Conservation (phyloP, 30 jellyfish, hydroid and myxozoan genomes). For the Aurelia aurita complex sp. Pacific region DNA sequence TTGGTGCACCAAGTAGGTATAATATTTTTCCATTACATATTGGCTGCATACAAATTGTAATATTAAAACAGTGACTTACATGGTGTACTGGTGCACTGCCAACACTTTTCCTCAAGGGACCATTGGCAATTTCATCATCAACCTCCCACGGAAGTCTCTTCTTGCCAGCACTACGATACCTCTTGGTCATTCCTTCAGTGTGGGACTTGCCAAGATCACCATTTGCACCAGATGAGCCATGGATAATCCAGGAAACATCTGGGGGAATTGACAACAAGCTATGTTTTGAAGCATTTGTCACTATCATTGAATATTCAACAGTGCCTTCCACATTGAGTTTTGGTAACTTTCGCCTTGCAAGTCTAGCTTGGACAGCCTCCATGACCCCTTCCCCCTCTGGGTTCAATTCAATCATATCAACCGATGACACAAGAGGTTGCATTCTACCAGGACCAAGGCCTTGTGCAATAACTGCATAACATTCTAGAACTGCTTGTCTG, state of each 20-base stretch:
- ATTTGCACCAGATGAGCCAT: conserved; percentile 52
- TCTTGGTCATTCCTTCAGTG: conserved; percentile 53
- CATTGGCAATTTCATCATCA: conserved; percentile 35
- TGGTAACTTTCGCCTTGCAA: conserved; percentile 83
- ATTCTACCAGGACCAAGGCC: conserved; percentile 92
- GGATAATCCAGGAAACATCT: conserved; percentile 89
- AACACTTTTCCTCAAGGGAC: conserved; percentile 63
- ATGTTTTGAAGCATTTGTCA: conserved; percentile 48
- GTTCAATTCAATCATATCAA: conserved; percentile 76
- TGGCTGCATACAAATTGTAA: too few species aligned
- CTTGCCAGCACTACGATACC: conserved; percentile 89
- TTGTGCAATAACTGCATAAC: conserved; percentile 93
- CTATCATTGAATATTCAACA: conserved; percentile 71
- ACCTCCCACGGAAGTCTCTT: conserved; percentile 82
- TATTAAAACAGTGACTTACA: conserved; percentile 37
- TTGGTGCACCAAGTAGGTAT: too few species aligned
- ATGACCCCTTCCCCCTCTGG: conserved; percentile 86
- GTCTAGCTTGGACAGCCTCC: conserved; percentile 94
- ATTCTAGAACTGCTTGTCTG: conserved; percentile 90
- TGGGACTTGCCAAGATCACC: conserved; percentile 17
- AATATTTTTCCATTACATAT: too few species aligned
- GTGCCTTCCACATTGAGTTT: conserved; percentile 72
- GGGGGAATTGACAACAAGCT: conserved; percentile 50
- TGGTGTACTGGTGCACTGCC: conserved; percentile 92
- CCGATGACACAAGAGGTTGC: conserved; percentile 97